Percentiles rank a stretch among this genome's conserved stretches.
Conservation (phyloP, 2,113 vertebrate species). For the Hipposideros armiger region DNA sequence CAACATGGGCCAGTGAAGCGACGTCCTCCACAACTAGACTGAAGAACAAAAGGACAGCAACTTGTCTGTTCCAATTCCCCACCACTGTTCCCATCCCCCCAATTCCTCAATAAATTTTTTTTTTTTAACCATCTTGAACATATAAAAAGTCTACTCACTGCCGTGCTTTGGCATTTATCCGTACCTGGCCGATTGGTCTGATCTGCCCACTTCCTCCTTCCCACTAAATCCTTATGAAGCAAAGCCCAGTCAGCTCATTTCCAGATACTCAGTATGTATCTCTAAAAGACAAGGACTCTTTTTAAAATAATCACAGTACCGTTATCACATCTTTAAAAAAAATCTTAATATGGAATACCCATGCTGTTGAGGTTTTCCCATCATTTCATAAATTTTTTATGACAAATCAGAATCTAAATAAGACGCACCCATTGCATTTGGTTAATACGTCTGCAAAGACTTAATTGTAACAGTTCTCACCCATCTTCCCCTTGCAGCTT, state of each 20-base stretch:
- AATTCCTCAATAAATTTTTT: no score
- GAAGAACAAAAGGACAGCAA: no score
- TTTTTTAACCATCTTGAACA: no score
- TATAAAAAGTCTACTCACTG: background rate
- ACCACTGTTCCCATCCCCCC: no score
- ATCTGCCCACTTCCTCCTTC: background rate
- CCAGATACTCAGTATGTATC: background rate
- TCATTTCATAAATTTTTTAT: background rate
- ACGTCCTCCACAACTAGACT: no score
- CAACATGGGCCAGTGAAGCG: no score
- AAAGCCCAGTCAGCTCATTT: background rate
- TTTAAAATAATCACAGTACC: background rate
- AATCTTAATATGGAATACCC: background rate
- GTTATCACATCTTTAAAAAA: background rate
- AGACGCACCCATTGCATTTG: background rate
- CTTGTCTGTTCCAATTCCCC: no score
- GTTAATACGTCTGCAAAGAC: background rate
- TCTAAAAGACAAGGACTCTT: no score
- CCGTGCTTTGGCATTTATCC: background rate
- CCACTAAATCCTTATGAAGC: background rate
- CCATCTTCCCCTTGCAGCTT: rapidly evolving
- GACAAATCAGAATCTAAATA: background rate
- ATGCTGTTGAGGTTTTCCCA: background rate
- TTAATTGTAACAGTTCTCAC: background rate
- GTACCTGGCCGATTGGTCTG: background rate